These are phyloP conservation scores for Brienomyrus longianalis DNA, from an alignment of 2,113 vertebrate genomes.

Conservation along the genomic window DNA sequence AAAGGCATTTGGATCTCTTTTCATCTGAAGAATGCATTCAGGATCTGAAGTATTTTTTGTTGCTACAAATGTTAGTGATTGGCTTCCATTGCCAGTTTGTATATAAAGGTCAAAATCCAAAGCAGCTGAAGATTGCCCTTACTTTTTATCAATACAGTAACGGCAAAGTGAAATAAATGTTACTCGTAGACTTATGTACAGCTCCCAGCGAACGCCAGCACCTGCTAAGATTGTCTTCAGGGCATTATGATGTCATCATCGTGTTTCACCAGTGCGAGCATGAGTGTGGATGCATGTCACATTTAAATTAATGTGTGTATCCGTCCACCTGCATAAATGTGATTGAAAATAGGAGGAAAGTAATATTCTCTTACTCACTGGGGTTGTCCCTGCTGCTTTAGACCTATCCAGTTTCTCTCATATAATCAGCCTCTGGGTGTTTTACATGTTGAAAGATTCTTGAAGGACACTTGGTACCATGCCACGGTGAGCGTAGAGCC, in stretches of 20 bases:
- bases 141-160: not conserved
- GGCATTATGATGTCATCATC: not conserved
- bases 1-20: not conserved
- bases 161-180: not conserved
- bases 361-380: not conserved
- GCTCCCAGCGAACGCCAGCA: not conserved
- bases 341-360: not conserved
- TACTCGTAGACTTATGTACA: not conserved
- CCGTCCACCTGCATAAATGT: not conserved
- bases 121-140: not conserved
- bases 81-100: not conserved
- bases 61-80: not conserved
- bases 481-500: slow-evolving; percentile 3
- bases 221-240: not conserved
- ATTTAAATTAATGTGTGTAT: not conserved
- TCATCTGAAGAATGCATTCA: not conserved
- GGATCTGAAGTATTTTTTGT: not conserved
- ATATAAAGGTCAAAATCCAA: not conserved
- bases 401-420: not conserved
- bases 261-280: not conserved
- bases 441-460: slow-evolving; percentile 29
- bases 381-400: not conserved
- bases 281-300: not conserved
- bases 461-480: slow-evolving; percentile 23
- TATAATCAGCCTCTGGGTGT: slow-evolving; percentile 37